phyloP scores from a whole-genome alignment of 2,797 vertebrate genomes.

The Artibeus lituratus region DNA sequence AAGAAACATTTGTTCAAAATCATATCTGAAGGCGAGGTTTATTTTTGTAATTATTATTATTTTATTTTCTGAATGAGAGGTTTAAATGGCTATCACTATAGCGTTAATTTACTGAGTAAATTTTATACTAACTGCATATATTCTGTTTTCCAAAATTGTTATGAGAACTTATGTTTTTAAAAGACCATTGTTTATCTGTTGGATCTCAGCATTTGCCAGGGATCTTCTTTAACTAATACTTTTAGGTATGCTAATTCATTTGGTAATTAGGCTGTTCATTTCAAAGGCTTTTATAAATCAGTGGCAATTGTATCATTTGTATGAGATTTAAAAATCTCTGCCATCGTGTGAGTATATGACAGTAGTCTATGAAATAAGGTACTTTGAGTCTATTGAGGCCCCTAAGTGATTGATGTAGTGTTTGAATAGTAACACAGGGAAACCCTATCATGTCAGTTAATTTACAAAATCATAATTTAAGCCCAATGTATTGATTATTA shows the following conservation, averaged over 20 bases:
- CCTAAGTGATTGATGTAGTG: conserved; percentile 62
- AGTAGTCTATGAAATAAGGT: background rate
- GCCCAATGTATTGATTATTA: conserved; percentile 50
- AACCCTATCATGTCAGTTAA: conserved; percentile 46
- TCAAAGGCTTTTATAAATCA: conserved; percentile 28
- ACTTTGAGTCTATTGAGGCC: conserved; percentile 39
- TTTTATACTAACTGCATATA: background rate
- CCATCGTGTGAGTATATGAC: background rate
- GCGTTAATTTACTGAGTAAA: background rate
- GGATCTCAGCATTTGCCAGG: background rate
- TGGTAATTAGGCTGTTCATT: background rate
- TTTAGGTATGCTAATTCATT: conserved; percentile 21
- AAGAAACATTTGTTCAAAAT: background rate
- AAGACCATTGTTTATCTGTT: background rate
- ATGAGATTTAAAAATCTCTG: background rate
- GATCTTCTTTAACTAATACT: conserved; percentile 62
- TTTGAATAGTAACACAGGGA: conserved; percentile 54
- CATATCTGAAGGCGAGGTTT: background rate
- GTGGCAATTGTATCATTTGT: conserved; percentile 5
- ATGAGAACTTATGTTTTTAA: background rate
- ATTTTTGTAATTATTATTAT: background rate
- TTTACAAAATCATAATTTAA: conserved; percentile 69
- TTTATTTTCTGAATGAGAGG: background rate
- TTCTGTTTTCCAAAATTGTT: background rate
- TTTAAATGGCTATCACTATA: background rate